Conservation (phyloP, 2,113 vertebrate genomes). For the Taxidea taxus region DNA sequence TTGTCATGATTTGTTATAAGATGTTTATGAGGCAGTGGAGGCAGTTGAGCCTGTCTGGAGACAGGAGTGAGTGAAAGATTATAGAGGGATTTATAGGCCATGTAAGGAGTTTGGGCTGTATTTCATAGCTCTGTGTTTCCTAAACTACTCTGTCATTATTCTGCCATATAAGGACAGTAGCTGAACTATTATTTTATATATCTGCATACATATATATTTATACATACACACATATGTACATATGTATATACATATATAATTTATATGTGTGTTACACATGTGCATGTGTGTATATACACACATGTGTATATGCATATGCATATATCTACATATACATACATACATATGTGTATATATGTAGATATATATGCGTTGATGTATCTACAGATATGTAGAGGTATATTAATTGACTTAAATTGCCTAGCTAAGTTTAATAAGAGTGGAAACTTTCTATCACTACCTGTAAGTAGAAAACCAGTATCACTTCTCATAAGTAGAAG, state of each 20-base stretch:
- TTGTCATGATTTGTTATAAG: neutral
- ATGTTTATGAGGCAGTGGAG: neutral
- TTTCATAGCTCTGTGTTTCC: neutral
- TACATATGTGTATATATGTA: neutral
- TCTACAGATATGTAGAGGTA: neutral
- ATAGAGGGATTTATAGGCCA: neutral
- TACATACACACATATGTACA: neutral
- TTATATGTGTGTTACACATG: neutral
- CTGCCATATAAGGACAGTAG: neutral
- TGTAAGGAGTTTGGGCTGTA: neutral
- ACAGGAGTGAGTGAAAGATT: neutral
- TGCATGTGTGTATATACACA: too few species aligned
- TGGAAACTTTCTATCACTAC: neutral
- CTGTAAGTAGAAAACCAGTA: neutral
- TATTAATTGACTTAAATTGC: neutral
- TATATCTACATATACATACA: too few species aligned
- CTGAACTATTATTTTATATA: neutral
- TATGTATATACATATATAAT: neutral
- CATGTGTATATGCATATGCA: neutral
- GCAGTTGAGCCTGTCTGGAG: neutral
- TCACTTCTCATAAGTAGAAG: neutral
- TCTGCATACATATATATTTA: neutral
- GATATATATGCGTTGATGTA: neutral
- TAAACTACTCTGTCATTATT: neutral
- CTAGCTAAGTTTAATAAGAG: constrained; percentile 1